Conservation (phyloP, 92 coral and sea anemone species). For the Chrysogorgia sp. region DNA sequence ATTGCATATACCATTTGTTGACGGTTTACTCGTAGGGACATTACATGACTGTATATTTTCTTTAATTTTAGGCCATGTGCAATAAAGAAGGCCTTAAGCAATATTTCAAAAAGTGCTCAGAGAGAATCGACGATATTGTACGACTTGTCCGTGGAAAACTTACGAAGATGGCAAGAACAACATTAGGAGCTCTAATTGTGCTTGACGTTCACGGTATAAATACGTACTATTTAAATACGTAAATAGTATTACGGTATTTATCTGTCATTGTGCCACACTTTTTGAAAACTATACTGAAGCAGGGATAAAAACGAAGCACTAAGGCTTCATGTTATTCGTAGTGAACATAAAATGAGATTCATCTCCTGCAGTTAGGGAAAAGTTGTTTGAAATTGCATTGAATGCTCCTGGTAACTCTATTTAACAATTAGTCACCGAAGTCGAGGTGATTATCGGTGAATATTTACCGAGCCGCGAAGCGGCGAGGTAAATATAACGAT, state of each 20-base stretch:
- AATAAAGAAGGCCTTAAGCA: slow-evolving; percentile 66
- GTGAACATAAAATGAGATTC: too few species aligned
- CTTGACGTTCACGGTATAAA: slow-evolving; percentile 93
- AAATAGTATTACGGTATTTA: neutral
- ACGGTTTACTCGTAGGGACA: neutral
- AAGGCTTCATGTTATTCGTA: too few species aligned
- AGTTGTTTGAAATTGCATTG: too few species aligned
- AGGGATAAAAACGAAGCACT: too few species aligned
- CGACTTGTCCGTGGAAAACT: slow-evolving; percentile 91
- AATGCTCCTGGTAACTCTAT: too few species aligned
- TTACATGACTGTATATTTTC: neutral
- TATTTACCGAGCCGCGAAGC: too few species aligned
- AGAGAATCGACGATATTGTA: slow-evolving; percentile 87
- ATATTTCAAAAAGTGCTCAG: slow-evolving; percentile 79
- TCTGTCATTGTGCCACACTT: neutral
- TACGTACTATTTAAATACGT: neutral
- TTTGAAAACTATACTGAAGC: too few species aligned
- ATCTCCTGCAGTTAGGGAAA: too few species aligned
- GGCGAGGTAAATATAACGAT: too few species aligned
- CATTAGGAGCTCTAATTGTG: slow-evolving; percentile 93
- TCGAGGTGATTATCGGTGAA: too few species aligned
- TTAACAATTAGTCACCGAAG: too few species aligned
- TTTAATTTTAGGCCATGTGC: slow-evolving; percentile 71
- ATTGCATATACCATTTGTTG: too few species aligned
- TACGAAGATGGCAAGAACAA: slow-evolving; percentile 86